Evolutionary conservation across 2,113 vertebrate genomes (phyloP), one percentile per base, ranked within the genome.

Genomic region (Pantherophis guttatus): DNA sequence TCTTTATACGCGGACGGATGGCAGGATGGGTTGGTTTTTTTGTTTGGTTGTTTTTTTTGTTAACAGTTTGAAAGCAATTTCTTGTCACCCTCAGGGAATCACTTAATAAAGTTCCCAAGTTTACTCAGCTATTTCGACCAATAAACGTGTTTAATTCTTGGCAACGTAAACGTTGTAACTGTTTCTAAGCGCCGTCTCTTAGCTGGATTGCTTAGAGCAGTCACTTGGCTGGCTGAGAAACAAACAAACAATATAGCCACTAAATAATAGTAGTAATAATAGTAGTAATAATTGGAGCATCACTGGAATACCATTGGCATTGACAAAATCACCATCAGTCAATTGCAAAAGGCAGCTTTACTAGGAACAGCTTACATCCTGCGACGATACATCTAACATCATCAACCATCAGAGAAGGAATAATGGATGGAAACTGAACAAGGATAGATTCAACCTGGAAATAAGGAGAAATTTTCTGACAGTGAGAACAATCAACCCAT

Each of bases 81-180:
- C 24, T 75, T 55, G 58, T 48, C 87, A 92, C 33, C 62, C 91
- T 89, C 48, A 24, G 91, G 87, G 52, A 17, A 92, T 88, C 59
- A 13, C 87, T 92, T 92, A 81, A 92, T 92, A 92, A 92, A 75
- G 59, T 89, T 92, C 39, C 39, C 33, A 88, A 55, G 87, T 92
- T 92, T 89, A 24, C 62, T 92, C 24, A 39, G 59, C 55, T 88
- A 55, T 89, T 29, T 62, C 15, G 12, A 57, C 62, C n/a, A 17
- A 88, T 92, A 88, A 75, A 75, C 1, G 5, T 65, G 52, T 92
- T 88, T 48, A 92, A 89, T 89, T 75, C 26, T 70, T 75, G 53
- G 87, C 87, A 92, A 88, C 52, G 89, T 75, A 89, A 8, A 89
- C 75, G 29, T 92, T 19, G 33, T 55, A 89, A 57, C 59, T 48